Conservation (phyloP, 2,113 vertebrate genomes). For the Mesitornis unicolor region DNA sequence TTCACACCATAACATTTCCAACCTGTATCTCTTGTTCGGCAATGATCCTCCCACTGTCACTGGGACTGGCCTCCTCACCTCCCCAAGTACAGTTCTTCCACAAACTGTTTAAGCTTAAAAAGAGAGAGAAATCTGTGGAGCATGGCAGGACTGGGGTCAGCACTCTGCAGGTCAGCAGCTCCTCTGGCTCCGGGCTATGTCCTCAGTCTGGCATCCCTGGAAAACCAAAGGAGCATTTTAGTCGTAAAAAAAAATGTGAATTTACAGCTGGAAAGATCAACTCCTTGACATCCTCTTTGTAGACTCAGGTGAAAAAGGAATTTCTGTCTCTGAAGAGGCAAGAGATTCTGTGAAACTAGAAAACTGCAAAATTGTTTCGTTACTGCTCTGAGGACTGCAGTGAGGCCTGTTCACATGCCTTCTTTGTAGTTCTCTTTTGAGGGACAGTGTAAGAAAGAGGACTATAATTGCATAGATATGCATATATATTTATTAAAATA, state of each 20-base stretch:
- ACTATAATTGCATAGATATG: background rate
- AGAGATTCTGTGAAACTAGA: background rate
- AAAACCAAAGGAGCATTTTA: background rate
- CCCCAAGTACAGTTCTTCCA: background rate
- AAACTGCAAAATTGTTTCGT: background rate
- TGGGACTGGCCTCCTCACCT: background rate
- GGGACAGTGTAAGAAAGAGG: background rate
- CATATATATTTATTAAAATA: background rate
- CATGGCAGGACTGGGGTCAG: fast-evolving
- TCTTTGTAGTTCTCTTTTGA: background rate
- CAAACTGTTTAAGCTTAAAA: background rate
- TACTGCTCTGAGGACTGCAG: fast-evolving
- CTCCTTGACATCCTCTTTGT: background rate
- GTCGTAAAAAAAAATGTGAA: background rate
- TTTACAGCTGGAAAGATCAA: background rate
- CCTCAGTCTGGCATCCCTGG: background rate
- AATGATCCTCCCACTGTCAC: fast-evolving
- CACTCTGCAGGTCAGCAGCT: background rate
- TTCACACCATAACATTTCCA: background rate
- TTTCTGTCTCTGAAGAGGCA: background rate
- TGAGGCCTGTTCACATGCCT: fast-evolving
- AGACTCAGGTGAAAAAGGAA: background rate
- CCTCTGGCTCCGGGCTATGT: background rate
- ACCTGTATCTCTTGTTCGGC: background rate
- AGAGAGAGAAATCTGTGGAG: background rate